phyloP scores from a whole-genome alignment of 2,113 vertebrate genomes.

The Hippocampus barbouri region DNA sequence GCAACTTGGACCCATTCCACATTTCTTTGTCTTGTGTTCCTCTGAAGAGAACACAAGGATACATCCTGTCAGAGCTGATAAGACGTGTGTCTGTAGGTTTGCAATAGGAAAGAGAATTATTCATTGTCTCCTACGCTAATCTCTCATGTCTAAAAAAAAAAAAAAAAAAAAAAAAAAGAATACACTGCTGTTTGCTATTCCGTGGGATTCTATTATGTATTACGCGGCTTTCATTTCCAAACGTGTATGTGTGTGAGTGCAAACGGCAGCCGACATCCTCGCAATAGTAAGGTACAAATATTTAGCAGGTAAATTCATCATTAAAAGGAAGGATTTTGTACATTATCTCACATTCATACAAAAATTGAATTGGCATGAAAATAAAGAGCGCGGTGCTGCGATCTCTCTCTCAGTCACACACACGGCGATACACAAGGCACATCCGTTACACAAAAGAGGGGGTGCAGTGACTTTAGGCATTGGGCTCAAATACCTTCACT shows the following conservation, averaged over 20 bases:
- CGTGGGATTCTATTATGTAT: slow-evolving; percentile 42
- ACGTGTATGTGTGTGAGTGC: slow-evolving; percentile 24
- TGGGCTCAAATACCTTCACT: background rate
- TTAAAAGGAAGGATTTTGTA: slow-evolving; percentile 47
- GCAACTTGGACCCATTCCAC: slow-evolving; percentile 12
- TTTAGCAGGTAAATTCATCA: slow-evolving; percentile 53
- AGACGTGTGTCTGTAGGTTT: slow-evolving; percentile 39
- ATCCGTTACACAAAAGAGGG: background rate
- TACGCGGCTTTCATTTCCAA: slow-evolving; percentile 33
- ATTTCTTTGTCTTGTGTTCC: slow-evolving; percentile 12
- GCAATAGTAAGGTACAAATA: slow-evolving; percentile 47
- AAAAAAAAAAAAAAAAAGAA: background rate
- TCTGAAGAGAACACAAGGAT: slow-evolving; percentile 40
- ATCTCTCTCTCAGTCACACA: background rate
- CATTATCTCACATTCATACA: slow-evolving; percentile 44
- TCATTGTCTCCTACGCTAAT: slow-evolving; percentile 59
- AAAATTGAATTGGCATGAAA: slow-evolving; percentile 14
- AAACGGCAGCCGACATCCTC: slow-evolving; percentile 52
- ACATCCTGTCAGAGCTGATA: slow-evolving; percentile 52
- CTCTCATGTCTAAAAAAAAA: slow-evolving; percentile 32
- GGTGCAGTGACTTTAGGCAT: background rate
- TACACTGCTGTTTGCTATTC: slow-evolving; percentile 28
- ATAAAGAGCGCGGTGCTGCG: slow-evolving; percentile 10
- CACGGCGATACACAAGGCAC: background rate
- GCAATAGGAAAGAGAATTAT: slow-evolving; percentile 46